A percentile compares a stretch with the other conserved stretches of the same genome.
phyloP scores from a whole-genome alignment of 2,797 vertebrate species.

The Typhlichthys eigenmanni region DNA sequence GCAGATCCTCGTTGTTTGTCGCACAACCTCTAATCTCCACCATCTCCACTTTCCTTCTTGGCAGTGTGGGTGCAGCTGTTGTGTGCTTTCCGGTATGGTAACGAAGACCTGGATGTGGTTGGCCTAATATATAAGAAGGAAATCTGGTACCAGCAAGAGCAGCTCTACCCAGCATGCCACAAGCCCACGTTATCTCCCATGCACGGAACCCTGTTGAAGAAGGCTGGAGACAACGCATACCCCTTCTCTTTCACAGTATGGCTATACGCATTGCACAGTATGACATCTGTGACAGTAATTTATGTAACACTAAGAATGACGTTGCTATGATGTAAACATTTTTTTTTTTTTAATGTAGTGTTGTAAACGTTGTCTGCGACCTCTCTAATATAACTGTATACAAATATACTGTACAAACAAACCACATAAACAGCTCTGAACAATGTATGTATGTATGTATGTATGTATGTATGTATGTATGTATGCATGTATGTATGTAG shows the following conservation, averaged over 20 bases:
- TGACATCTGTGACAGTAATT: too few species aligned
- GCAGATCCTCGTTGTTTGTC: background rate
- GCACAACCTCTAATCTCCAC: too few species aligned
- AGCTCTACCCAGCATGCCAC: constrained; percentile 80
- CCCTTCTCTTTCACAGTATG: constrained; percentile 85
- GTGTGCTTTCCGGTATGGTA: constrained; percentile 91
- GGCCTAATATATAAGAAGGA: constrained; percentile 92
- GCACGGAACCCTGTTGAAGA: constrained; percentile 85
- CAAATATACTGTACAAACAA: too few species aligned
- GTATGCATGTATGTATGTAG: too few species aligned
- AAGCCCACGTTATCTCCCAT: constrained; percentile 76
- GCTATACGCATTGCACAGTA: background rate
- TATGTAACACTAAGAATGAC: too few species aligned
- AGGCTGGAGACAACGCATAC: constrained; percentile 81
- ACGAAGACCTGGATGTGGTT: constrained; percentile 90
- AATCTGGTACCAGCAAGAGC: constrained; percentile 80
- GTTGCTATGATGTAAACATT: too few species aligned
- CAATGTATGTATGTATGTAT: too few species aligned
- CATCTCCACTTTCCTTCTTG: background rate
- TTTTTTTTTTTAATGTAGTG: too few species aligned
- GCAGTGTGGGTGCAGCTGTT: constrained; percentile 87
- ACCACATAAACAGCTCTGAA: too few species aligned
- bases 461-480: too few species aligned
- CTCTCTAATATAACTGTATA: too few species aligned
- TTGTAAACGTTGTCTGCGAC: too few species aligned